Evolutionary conservation across 2,888 invertebrate species (phyloP).

Genomic region (Linnaemya tessellans): DNA sequence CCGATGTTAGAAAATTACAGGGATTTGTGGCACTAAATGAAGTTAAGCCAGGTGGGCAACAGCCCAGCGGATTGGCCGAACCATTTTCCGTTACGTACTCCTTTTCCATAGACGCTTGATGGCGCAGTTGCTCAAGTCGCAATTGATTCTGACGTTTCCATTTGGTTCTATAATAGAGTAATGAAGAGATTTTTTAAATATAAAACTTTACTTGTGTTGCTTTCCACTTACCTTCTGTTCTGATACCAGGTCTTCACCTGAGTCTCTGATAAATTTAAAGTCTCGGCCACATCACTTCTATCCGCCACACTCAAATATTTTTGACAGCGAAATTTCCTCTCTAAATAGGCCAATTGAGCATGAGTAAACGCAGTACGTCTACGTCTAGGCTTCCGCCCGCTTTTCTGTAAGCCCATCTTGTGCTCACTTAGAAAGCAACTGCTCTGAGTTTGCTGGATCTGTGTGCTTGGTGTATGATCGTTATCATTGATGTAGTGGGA

Average conservation of each 20-base stretch:
- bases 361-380: conserved; percentile 96
- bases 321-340: conserved; percentile 95
- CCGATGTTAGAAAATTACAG: conserved; percentile 88
- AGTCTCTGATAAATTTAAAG: conserved; percentile 94
- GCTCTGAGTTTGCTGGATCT: conserved; percentile 22
- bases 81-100: conserved; percentile 84
- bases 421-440: conserved; percentile 74
- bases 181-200: neutral
- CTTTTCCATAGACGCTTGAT: conserved; percentile 91
- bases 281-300: conserved; percentile 95
- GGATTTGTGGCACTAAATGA: conserved; percentile 82
- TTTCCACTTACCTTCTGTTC: conserved; percentile 80
- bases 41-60: conserved; percentile 82
- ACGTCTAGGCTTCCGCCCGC: conserved; percentile 91
- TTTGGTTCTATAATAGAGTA: conserved; percentile 87
- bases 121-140: conserved; percentile 92
- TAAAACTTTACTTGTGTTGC: neutral
- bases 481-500: conserved; percentile 63
- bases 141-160: conserved; percentile 96
- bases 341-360: conserved; percentile 95
- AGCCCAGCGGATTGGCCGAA: conserved; percentile 77
- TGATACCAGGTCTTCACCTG: conserved; percentile 97
- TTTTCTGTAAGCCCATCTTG: conserved; percentile 82
- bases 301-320: conserved; percentile 97
- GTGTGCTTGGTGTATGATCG: conserved; percentile 55